Evolutionary conservation across 2,888 invertebrate genomes (phyloP).

Genomic region (Cryptus viduatorius): DNA sequence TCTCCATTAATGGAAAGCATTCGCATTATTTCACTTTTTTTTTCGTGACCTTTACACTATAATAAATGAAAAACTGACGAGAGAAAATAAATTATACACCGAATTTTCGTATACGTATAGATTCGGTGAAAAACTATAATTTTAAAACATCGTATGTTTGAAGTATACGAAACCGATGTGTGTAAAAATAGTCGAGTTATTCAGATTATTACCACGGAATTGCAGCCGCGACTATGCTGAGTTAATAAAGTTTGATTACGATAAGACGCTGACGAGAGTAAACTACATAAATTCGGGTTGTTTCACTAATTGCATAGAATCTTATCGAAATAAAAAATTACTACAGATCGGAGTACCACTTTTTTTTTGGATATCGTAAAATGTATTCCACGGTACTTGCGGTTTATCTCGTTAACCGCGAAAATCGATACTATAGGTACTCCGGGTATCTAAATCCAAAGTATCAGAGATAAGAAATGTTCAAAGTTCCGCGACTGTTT

Average conservation of each 20-base stretch:
- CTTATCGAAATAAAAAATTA: neutral
- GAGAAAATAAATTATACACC: neutral
- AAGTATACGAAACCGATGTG: too few species aligned
- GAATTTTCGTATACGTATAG: neutral
- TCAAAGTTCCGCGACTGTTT: neutral
- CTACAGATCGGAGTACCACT: too few species aligned
- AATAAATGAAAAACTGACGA: neutral
- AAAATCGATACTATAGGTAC: neutral
- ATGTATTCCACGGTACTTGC: neutral
- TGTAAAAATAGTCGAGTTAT: too few species aligned
- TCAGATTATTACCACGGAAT: too few species aligned
- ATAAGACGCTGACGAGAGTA: too few species aligned
- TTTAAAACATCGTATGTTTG: too few species aligned
- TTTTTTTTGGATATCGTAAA: neutral
- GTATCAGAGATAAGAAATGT: neutral
- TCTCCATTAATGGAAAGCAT: neutral
- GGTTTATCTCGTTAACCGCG: neutral
- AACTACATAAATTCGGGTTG: too few species aligned
- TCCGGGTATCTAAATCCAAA: neutral
- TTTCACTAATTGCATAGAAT: neutral
- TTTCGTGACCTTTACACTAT: neutral
- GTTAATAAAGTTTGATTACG: too few species aligned
- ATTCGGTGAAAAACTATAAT: too few species aligned
- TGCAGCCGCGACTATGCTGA: too few species aligned
- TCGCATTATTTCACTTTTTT: neutral